Conservation (phyloP, 2,888 invertebrate species). For the Eilema depressum region DNA sequence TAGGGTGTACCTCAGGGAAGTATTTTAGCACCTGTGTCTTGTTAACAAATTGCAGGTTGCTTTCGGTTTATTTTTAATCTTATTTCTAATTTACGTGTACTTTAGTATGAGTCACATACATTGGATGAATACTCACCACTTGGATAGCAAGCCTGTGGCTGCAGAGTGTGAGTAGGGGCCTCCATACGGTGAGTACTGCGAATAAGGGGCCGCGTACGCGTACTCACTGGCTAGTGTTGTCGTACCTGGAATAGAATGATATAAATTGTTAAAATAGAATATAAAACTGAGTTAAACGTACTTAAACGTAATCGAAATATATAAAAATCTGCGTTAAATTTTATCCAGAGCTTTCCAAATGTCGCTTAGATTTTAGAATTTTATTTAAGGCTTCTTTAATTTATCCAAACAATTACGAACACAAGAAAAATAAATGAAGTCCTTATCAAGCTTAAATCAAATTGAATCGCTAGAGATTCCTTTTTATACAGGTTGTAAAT, state of each 20-base stretch:
- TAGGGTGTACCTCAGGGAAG: conserved; percentile 60
- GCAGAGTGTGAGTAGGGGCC: conserved; percentile 84
- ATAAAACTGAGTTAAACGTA: too few relatives aligned
- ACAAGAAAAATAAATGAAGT: too few relatives aligned
- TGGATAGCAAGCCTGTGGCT: conserved; percentile 87
- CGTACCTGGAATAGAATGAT: conserved; percentile 68
- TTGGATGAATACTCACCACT: conserved; percentile 80
- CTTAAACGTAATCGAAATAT: too few relatives aligned
- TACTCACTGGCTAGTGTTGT: conserved; percentile 88
- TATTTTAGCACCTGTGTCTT: conserved; percentile 58
- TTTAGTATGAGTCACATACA: conserved; percentile 25
- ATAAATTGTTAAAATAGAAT: neutral
- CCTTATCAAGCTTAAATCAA: too few relatives aligned
- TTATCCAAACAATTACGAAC: too few relatives aligned
- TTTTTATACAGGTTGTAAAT: too few relatives aligned
- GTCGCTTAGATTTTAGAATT: too few relatives aligned
- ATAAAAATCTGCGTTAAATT: neutral
- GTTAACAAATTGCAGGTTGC: conserved; percentile 19
- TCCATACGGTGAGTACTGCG: conserved; percentile 84
- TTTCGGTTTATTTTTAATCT: conserved; percentile 7
- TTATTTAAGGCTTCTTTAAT: too few relatives aligned
- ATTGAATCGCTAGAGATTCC: too few relatives aligned
- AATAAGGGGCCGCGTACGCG: conserved; percentile 89
- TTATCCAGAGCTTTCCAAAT: neutral
- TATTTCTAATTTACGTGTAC: conserved; percentile 7